phyloP scores from a whole-genome alignment of 2,888 invertebrate genomes.

The Torymus texanus region DNA sequence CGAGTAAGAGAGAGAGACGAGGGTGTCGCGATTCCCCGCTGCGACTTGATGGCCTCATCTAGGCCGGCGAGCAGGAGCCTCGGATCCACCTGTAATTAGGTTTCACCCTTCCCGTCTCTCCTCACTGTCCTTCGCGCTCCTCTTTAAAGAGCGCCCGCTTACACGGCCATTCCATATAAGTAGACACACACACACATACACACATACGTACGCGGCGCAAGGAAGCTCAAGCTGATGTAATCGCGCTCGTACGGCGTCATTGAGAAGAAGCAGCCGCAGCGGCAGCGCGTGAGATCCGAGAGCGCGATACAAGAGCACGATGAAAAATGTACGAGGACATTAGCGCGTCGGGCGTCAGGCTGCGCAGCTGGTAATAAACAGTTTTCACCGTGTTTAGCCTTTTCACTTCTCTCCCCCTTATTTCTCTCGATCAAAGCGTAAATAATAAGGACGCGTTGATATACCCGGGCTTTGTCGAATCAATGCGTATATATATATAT shows the following conservation, averaged over 20 bases:
- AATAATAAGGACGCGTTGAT: too few relatives aligned
- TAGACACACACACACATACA: background rate
- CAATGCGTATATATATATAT: background rate
- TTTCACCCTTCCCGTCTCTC: conserved; percentile 57
- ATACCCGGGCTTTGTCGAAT: background rate
- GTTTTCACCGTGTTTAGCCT: conserved; percentile 21
- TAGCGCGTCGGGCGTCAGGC: conserved; percentile 6
- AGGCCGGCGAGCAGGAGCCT: conserved; percentile 61
- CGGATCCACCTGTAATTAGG: conserved; percentile 71
- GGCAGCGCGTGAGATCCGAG: too few relatives aligned
- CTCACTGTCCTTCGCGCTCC: background rate
- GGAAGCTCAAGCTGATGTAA: too few relatives aligned
- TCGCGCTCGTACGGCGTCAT: too few relatives aligned
- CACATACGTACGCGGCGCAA: background rate
- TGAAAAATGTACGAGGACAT: conserved; percentile 42
- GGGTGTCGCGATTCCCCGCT: conserved; percentile 74
- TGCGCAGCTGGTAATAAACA: conserved; percentile 14
- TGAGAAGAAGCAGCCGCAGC: too few relatives aligned
- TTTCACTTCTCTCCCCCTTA: background rate
- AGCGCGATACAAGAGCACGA: background rate
- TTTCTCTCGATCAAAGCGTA: conserved; percentile 1
- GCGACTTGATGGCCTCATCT: conserved; percentile 68
- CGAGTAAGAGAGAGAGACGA: conserved; percentile 55
- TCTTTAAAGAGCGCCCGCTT: background rate
- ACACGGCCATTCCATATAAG: background rate